Conservation (phyloP, 2,113 vertebrate genomes). For the Pyrgilauda ruficollis region DNA sequence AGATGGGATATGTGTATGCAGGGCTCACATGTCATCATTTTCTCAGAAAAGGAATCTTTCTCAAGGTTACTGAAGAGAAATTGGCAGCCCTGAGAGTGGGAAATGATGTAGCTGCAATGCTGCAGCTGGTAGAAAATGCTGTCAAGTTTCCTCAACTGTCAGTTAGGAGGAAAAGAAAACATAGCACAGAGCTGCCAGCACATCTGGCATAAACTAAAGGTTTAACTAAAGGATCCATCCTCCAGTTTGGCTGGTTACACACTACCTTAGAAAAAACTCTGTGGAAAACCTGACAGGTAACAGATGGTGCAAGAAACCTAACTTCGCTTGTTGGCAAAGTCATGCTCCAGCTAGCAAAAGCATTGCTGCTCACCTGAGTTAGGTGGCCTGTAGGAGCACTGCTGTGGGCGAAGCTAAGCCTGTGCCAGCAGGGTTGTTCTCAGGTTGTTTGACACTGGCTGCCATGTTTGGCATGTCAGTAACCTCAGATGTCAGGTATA, state of each 20-base stretch:
- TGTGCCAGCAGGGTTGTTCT: background rate
- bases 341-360: background rate
- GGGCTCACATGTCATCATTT: background rate
- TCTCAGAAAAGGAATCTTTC: background rate
- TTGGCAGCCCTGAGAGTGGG: background rate
- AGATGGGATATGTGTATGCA: background rate
- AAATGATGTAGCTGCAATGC: background rate
- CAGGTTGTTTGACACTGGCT: background rate
- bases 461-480: background rate
- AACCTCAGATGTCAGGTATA: background rate
- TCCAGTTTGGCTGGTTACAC: background rate
- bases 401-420: background rate
- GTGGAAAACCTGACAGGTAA: slow-evolving; percentile 29
- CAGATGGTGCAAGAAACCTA: slow-evolving; percentile 17
- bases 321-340: background rate
- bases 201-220: slow-evolving; percentile 38
- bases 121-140: slow-evolving; percentile 28
- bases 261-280: background rate
- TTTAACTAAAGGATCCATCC: slow-evolving; percentile 18
- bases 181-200: slow-evolving; percentile 26
- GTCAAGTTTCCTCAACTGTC: slow-evolving; percentile 36
- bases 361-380: background rate
- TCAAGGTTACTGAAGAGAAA: slow-evolving; percentile 3
- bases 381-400: background rate
- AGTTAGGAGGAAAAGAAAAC: slow-evolving; percentile 17